Conservation (phyloP, 2,888 invertebrate genomes). For the Cantharis rufa region DNA sequence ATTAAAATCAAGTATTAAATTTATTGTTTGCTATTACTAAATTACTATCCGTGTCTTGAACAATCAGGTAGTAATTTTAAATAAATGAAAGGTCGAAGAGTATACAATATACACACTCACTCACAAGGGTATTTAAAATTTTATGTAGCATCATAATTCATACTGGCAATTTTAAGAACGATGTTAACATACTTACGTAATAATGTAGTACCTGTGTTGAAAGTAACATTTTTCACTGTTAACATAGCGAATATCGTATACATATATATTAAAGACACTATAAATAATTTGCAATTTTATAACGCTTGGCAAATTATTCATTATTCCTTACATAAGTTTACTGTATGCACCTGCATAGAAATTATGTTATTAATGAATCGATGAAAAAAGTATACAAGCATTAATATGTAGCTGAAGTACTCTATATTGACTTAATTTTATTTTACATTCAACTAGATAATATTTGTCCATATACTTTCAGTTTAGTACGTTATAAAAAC, state of each 20-base stretch:
- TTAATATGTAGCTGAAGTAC: no score
- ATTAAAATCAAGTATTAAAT: background rate
- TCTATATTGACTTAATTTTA: background rate
- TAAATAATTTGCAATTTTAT: background rate
- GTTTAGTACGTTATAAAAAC: background rate
- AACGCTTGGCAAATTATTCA: background rate
- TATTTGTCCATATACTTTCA: background rate
- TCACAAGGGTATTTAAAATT: background rate
- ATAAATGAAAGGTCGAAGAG: background rate
- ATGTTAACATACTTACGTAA: background rate
- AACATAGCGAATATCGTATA: background rate
- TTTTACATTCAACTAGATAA: background rate
- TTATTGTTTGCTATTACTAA: conserved; percentile 3
- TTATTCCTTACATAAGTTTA: no score
- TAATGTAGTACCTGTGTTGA: background rate
- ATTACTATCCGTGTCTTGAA: background rate
- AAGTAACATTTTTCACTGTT: background rate
- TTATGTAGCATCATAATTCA: background rate
- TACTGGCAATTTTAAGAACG: background rate
- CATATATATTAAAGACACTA: background rate
- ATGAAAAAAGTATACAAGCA: background rate
- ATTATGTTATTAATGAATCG: background rate
- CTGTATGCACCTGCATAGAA: background rate
- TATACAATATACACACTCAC: background rate
- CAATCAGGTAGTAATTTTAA: background rate